Evolutionary conservation across 2,797 vertebrate species (phyloP).

Genomic region (Poeciliopsis presidionis): DNA sequence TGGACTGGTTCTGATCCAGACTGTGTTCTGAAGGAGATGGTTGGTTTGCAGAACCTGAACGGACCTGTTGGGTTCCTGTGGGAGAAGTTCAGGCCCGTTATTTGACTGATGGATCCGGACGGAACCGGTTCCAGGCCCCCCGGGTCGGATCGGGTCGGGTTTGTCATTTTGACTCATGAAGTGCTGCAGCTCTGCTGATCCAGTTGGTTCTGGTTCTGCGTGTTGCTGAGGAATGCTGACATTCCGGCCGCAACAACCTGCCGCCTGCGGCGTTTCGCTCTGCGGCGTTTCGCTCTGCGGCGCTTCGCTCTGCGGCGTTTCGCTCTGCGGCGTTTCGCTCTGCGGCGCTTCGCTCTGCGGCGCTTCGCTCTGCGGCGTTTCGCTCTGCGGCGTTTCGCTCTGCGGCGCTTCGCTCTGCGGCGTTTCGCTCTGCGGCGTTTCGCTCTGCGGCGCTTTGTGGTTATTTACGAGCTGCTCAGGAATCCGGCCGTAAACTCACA

Average conservation of each 20-base stretch:
- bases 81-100: background rate
- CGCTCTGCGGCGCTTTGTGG: background rate
- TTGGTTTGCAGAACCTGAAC: background rate
- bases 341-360: too few relatives aligned
- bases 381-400: too few relatives aligned
- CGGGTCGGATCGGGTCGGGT: background rate
- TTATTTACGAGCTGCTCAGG: slow-evolving; percentile 52
- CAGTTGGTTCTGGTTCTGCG: background rate
- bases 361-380: too few relatives aligned
- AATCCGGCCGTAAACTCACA: slow-evolving; percentile 52
- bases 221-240: slow-evolving; percentile 51
- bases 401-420: too few relatives aligned
- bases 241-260: slow-evolving; percentile 34
- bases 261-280: too few relatives aligned
- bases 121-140: background rate
- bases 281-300: too few relatives aligned
- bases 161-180: background rate
- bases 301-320: too few relatives aligned
- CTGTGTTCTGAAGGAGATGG: background rate
- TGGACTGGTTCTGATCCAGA: background rate
- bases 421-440: too few relatives aligned
- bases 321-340: too few relatives aligned
- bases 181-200: background rate
- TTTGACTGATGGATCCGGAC: background rate
- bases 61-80: background rate